phyloP scores from a whole-genome alignment of 53 echinoderm and acorn worm genomes.

The Mesocentrotus franciscanus region DNA sequence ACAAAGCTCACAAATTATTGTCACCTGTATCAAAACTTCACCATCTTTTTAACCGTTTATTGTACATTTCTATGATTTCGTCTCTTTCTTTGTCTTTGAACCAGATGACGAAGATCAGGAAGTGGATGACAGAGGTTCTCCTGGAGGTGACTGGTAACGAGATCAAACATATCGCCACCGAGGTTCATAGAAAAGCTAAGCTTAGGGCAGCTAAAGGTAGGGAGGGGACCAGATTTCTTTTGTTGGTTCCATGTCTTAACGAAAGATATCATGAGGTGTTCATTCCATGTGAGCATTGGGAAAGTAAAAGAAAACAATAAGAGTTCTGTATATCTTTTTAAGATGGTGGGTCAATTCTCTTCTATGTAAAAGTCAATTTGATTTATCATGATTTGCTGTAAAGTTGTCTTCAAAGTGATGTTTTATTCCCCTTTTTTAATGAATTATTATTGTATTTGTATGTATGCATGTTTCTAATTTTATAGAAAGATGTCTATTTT shows the following conservation, averaged over 20 bases:
- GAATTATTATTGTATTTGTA: not conserved
- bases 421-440: not conserved
- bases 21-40: too few relatives aligned
- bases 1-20: too few relatives aligned
- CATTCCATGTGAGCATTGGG: not conserved
- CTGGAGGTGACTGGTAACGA: slow-evolving; percentile 84
- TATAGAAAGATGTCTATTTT: not conserved
- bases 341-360: not conserved
- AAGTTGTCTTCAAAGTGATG: not conserved
- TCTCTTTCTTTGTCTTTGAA: not conserved
- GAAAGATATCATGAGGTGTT: not conserved
- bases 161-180: slow-evolving; percentile 73
- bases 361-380: not conserved
- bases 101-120: slow-evolving; percentile 92
- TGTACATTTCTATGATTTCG: not conserved
- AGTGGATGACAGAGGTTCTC: slow-evolving; percentile 93
- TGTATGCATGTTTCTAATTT: not conserved
- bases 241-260: not conserved
- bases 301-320: not conserved
- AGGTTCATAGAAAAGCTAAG: slow-evolving; percentile 88
- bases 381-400: not conserved
- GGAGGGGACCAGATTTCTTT: slow-evolving; percentile 32
- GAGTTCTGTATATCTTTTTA: not conserved
- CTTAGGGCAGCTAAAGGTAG: slow-evolving; percentile 84
- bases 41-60: too few relatives aligned